Evolutionary conservation across 2,888 invertebrate species (phyloP), one percentile per base, ranked within the genome.

Genomic region (Sclerodermus sp.): DNA sequence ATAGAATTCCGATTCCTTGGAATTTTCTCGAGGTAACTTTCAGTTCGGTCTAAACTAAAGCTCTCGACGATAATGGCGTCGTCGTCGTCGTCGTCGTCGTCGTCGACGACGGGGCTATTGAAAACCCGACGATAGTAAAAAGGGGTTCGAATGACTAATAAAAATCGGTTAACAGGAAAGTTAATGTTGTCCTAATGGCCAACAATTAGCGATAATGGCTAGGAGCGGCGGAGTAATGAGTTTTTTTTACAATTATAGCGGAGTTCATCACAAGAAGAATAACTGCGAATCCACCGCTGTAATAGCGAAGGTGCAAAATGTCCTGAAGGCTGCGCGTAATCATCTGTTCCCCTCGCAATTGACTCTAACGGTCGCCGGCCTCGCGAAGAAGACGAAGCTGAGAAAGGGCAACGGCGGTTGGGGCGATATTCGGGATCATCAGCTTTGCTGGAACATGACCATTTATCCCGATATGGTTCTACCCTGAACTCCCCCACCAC

Each of bases 401-500:
- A 84, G 88, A 8, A 93, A 93, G 75, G 93, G 93, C 0, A 99
- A 99, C 73, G 99, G 98, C 0, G 98, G 98, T 1, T 99, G 99
- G 98, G 96, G 96, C 6, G 99, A 99, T 68, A 64, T 80, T n/a
- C 80, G 89, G 46, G 89, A 89, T 74, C 85, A 84, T 64, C 79
- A 82, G 57, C 79, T 89, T 45, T 89, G 89, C 53, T 68, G 71
- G 61, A 78, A 77, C 62, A 77, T 78, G 52, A 76, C 74, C 42
- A 51, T 70, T 42, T 64, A 67, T 51, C 66, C 73, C 34, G 73
- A 77, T 32, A 48, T 74, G 36, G 58, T 61, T 46, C 60, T 76
- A 57, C 67, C 70, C 49, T 76, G 53, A 46, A 14, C 23, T 17
- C 15, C 8, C 15, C 32, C 44, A 15, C 15, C 18, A 13, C 38